Evolutionary conservation across 2,888 invertebrate genomes (phyloP), one percentile per base, ranked within the genome.

Genomic region (Globia sparganii): DNA sequence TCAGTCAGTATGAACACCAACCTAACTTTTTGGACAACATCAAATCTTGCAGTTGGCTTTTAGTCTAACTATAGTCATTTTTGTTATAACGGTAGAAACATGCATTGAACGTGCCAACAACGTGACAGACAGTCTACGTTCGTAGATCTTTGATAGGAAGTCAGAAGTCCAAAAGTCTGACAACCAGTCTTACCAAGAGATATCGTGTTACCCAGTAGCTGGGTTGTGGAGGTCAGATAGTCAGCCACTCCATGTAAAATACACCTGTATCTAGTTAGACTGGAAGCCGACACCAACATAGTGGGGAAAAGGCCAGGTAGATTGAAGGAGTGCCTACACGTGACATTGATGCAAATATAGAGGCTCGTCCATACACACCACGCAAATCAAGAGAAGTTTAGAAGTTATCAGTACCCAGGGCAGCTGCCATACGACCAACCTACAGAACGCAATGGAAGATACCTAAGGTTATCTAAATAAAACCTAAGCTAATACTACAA

Each of bases 381-480:
- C 2, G 37, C 18, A 76, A 62, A 80, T 72, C 73, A 37, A 73
- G 25, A 37, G 34, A 34, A 21, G 18, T 31, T 31, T 15, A 46
- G 43, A 53, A 43, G n/a, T 56, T 73, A 62, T 78, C 62, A 46
- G 40, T 18, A 28, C 18, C 4, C 28, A 46, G 18, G 56, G 61
- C 28, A 76, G 34, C 37, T 70, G 25, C 40, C 28, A 62, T 67
- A 66, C 64, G 78, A 77, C 66, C 34, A 62, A 62, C 66, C 34
- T 67, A 62, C 61, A 67, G 67, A 62, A 58, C 66, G 56, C 31
- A 70, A 61, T 77, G 59, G 83, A 77, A 83, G 56, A 67, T 72
- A 31, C 49, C 34, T 58, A 61, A 67, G 61, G 56, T 78, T 83
- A 80, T 78, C 61, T 77, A 71, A 71, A 34, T 15, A 18, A 66